Base-by-base conservation (phyloP, 1,140 invertebrate genomes). In the Zaprionus vittiger region DNA sequence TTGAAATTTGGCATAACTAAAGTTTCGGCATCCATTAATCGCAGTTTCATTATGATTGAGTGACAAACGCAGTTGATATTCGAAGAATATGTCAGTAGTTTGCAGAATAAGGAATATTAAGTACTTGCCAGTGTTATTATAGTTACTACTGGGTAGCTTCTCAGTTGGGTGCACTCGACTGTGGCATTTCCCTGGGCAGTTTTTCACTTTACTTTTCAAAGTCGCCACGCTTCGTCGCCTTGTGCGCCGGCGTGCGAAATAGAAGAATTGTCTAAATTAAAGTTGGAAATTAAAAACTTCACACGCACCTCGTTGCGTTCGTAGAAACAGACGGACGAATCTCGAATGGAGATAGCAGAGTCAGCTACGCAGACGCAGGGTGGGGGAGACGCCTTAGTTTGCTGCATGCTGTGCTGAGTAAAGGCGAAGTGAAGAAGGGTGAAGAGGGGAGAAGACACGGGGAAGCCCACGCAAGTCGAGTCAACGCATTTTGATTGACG, bases 231-330 rank as follows among this genome's bases (percentile, higher is more conserved):
- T 87, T 89, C 83, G 83, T 71, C 83, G 81, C 83, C 81, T 74
- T 78, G 62, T 62, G 75, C 67, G 73, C 56, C 67, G 55, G 56
- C 24, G 79, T 68, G 70, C 60, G 76, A 75, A 69, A 81, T 76
- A 83, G 72, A 72, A 73, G 83, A 89, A 87, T 83, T 89, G 83
- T 87, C 84, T 73, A 87, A 89, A 89, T 83, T 89, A 89, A 83
- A 79, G 83, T 83, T 79, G 83, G 77, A 89, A 83, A 87, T 87
- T 87, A 87, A 87, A 87, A 87, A 87, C 81, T 87, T 87, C 83
- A 87, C 83, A 87, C 83, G 83, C 83, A 87, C 80, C 73, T 73
- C 34, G 55, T 52, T 20, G 44, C 71, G 67, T 55, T 62, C 62
- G 66, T 62, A 73, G 37, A 44, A 72, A 57, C 20, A 14, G 20